Percentiles rank a stretch among this genome's conserved stretches.
Conservation (phyloP, 2,888 invertebrate species). For the Chesias legatella region DNA sequence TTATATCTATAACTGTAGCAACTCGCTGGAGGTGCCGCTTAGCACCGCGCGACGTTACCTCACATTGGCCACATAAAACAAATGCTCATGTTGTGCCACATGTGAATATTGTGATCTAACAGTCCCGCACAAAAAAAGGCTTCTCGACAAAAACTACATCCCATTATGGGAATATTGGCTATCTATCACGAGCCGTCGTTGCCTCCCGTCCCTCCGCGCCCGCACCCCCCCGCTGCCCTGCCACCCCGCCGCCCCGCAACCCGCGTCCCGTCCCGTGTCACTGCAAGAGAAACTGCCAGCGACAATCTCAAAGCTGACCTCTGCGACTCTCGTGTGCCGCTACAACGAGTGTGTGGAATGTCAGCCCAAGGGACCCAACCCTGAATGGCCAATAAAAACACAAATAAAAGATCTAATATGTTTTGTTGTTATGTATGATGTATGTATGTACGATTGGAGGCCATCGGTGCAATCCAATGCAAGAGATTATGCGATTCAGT, state of each 20-base stretch:
- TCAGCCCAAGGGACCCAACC: neutral
- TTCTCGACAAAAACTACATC: slow-evolving; percentile 24
- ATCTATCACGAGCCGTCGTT: slow-evolving; percentile 23
- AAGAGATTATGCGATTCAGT: no score
- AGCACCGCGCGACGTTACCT: no score
- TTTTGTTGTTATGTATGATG: no score
- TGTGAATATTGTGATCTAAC: no score
- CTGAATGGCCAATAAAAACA: neutral
- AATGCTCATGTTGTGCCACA: no score
- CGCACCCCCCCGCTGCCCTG: no score
- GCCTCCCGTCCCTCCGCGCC: neutral
- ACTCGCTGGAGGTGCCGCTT: no score
- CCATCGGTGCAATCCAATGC: no score
- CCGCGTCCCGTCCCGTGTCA: slow-evolving; percentile 14
- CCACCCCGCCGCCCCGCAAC: slow-evolving; percentile 2
- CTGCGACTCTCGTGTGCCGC: neutral
- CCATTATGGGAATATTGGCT: slow-evolving; percentile 27
- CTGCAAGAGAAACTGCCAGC: slow-evolving; percentile 11
- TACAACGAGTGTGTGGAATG: neutral
- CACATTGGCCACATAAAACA: no score
- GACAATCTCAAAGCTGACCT: slow-evolving; percentile 15
- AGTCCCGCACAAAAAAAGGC: slow-evolving; percentile 14
- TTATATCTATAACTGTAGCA: no score
- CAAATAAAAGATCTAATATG: neutral
- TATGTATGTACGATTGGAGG: no score